Conservation (phyloP, 2,888 invertebrate species). For the Epinotia nisella region DNA sequence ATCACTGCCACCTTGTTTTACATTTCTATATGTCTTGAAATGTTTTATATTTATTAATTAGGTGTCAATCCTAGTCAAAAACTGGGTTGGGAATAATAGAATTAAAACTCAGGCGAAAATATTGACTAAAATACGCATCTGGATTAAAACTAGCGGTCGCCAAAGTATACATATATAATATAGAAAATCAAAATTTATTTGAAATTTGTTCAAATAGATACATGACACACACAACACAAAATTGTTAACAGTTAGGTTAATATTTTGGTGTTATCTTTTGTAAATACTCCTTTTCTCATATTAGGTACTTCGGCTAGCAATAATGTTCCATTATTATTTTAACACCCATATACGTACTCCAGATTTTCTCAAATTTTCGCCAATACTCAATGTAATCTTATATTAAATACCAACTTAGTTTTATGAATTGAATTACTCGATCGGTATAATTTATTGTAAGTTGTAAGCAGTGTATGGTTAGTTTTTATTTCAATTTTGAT, state of each 20-base stretch:
- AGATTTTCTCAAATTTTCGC: slow-evolving; percentile 42
- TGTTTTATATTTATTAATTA: slow-evolving; percentile 55
- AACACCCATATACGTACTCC: slow-evolving; percentile 21
- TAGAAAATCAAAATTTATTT: neutral
- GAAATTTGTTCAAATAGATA: neutral
- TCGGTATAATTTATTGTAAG: slow-evolving; percentile 45
- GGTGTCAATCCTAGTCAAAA: slow-evolving; percentile 82
- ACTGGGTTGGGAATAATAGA: slow-evolving; percentile 74
- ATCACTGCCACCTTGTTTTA: slow-evolving; percentile 77
- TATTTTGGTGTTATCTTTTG: slow-evolving; percentile 10
- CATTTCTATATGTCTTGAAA: slow-evolving; percentile 46
- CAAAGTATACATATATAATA: neutral
- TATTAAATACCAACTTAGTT: slow-evolving; percentile 46
- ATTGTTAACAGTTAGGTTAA: no score
- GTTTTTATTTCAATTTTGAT: slow-evolving; percentile 14
- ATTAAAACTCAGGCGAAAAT: slow-evolving; percentile 27
- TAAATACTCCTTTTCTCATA: slow-evolving; percentile 6
- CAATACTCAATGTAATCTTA: slow-evolving; percentile 49
- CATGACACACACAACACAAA: no score
- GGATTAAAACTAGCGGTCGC: neutral
- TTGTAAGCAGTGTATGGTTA: slow-evolving; percentile 31
- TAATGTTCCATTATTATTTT: slow-evolving; percentile 43
- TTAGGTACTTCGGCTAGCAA: slow-evolving; percentile 2
- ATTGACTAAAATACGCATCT: neutral
- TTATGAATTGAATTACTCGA: slow-evolving; percentile 34